These are phyloP conservation scores for Lasioglossum marginatum DNA, from an alignment of 2,888 invertebrate genomes.

Conservation along the genomic window DNA sequence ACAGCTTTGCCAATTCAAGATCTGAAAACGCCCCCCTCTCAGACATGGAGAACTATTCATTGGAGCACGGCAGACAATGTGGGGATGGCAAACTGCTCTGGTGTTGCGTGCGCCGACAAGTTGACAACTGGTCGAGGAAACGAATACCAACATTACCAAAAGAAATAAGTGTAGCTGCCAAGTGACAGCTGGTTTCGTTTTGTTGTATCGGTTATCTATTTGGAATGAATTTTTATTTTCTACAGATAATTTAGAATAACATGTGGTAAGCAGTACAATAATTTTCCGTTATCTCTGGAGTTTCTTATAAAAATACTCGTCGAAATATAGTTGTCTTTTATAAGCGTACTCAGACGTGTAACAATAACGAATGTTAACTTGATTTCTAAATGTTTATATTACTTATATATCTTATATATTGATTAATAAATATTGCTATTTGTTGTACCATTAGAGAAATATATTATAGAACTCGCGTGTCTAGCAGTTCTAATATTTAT, in stretches of 20 bases:
- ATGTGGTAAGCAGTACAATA: conserved; percentile 48
- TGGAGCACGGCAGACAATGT: neutral
- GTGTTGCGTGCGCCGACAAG: neutral
- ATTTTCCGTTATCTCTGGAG: neutral
- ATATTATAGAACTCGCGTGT: neutral
- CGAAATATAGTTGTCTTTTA: neutral
- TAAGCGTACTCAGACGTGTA: neutral
- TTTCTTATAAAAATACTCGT: neutral
- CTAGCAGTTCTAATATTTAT: neutral
- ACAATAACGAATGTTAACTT: conserved; percentile 23
- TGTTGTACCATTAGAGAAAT: neutral
- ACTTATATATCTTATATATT: neutral
- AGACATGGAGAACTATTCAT: neutral
- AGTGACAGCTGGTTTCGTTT: conserved; percentile 63
- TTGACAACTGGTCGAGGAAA: conserved; percentile 27
- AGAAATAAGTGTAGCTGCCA: conserved; percentile 48
- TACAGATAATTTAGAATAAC: conserved; percentile 35
- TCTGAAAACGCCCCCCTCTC: neutral
- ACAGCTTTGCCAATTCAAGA: too few species aligned
- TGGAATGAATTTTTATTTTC: conserved; percentile 42
- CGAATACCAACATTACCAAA: conserved; percentile 26
- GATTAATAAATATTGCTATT: neutral
- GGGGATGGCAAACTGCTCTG: neutral
- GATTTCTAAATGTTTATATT: neutral
- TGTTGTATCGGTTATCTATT: conserved; percentile 39